Percentiles rank a stretch among this genome's conserved stretches.
These are phyloP conservation scores for Drosophila parthenogenetica DNA, from an alignment of 2,888 invertebrate species.

Conservation along the genomic window DNA sequence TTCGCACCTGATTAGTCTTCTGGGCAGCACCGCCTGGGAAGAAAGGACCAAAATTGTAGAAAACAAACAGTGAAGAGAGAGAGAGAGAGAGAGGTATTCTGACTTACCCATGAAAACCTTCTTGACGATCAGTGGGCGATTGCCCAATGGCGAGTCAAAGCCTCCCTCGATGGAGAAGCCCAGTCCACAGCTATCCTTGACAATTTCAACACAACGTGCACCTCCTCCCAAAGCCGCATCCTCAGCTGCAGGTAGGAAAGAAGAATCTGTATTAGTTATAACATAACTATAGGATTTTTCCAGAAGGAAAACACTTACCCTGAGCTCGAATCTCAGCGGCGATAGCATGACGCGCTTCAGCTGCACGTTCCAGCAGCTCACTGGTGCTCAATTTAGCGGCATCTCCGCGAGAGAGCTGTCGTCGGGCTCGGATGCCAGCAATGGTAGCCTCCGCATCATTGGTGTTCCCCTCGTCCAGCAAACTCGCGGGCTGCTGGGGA, in stretches of 20 bases:
- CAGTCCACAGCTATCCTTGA: conserved; percentile 93
- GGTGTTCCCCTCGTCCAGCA: conserved; percentile 52
- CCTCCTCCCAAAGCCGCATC: conserved; percentile 73
- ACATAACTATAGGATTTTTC: not conserved
- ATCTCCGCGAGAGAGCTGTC: conserved; percentile 83
- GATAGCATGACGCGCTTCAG: conserved; percentile 83
- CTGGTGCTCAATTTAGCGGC: conserved; percentile 84
- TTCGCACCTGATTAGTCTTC: conserved; percentile 92
- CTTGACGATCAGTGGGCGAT: conserved; percentile 94
- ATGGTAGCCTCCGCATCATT: conserved; percentile 75
- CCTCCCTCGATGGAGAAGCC: conserved; percentile 98
- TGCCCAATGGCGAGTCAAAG: conserved; percentile 94
- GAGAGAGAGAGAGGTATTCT: not conserved
- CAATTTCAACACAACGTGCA: conserved; percentile 75
- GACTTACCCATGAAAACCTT: conserved; percentile 94
- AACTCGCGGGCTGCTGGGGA: conserved; percentile 71
- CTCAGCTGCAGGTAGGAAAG: conserved; percentile 55
- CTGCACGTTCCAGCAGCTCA: conserved; percentile 83
- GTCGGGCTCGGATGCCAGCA: conserved; percentile 80
- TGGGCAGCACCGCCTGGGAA: conserved; percentile 93
- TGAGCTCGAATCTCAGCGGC: conserved; percentile 84
- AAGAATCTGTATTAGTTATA: not conserved
- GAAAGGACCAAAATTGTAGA: not conserved
- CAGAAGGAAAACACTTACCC: conserved; percentile 59
- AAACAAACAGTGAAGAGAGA: too few relatives aligned